phyloP scores from a whole-genome alignment of 2,797 vertebrate species.

The Gadopsis bispinosus region DNA sequence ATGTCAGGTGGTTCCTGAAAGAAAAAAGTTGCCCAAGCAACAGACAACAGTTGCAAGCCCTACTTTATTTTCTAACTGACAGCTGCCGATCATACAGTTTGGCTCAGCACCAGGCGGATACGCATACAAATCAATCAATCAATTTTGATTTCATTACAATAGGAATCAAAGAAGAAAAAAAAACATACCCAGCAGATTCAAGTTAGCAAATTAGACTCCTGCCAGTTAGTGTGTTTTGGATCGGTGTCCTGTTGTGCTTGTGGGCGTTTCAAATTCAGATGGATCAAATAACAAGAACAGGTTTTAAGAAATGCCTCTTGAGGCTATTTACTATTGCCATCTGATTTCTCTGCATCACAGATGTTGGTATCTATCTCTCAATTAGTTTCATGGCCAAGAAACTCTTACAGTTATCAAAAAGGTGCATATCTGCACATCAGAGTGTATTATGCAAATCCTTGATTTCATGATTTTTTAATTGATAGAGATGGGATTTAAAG shows the following conservation, averaged over 20 bases:
- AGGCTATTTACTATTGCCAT: slow-evolving; percentile 17
- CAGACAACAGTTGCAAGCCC: slow-evolving; percentile 10
- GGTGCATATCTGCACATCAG: slow-evolving; percentile 19
- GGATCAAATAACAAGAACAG: slow-evolving; percentile 18
- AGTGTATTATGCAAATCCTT: slow-evolving; percentile 41
- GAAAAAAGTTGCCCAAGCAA: slow-evolving; percentile 17
- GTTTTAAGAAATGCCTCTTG: slow-evolving; percentile 18
- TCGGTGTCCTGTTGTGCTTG: not conserved
- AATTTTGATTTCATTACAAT: slow-evolving; percentile 20
- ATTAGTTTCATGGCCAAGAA: slow-evolving; percentile 32
- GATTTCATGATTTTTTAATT: slow-evolving; percentile 53
- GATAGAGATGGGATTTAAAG: slow-evolving; percentile 61
- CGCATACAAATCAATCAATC: slow-evolving; percentile 37
- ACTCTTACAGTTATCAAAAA: slow-evolving; percentile 31
- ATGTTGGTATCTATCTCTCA: slow-evolving; percentile 19
- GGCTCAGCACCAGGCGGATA: slow-evolving; percentile 18
- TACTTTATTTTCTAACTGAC: slow-evolving; percentile 35
- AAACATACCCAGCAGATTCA: slow-evolving; percentile 26
- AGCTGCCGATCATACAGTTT: slow-evolving; percentile 41
- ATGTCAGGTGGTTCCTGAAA: slow-evolving; percentile 24
- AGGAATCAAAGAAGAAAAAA: not conserved
- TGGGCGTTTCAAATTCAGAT: slow-evolving; percentile 20
- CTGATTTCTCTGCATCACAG: slow-evolving; percentile 29
- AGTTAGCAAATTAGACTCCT: slow-evolving; percentile 38
- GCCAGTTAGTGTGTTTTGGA: slow-evolving; percentile 35